Base-by-base conservation (phyloP, 2,797 vertebrate genomes). In the Danio choprae region DNA sequence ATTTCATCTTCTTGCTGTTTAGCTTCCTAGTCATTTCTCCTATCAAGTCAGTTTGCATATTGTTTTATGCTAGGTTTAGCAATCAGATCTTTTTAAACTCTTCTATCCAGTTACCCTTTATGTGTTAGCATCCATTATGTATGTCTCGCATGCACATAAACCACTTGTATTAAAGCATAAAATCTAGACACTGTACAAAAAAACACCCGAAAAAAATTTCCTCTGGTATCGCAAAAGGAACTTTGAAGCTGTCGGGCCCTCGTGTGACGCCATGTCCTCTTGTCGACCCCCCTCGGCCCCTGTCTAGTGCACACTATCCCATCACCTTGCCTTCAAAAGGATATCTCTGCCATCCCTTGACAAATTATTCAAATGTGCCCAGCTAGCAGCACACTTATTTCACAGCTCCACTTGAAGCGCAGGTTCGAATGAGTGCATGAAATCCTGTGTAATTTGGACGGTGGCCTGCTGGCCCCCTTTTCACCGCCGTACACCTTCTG, bases 301-400 rank as follows among this genome's bases (percentile, higher is more conserved):
- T 36, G 44, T 62, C 68, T 82, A 48, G 69, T 85, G 55, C 77
- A n/a, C 77, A 67, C 73, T 59, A 75, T 83, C 81, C 81, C 82
- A 80, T 73, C 41, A 55, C 53, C 41, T 80, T 80, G 20, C 59
- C 79, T 68, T 41, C 78, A 67, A 58, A 70, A 58, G 59, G 60
- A 15, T 60, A 71, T 80, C 44, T 64, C 51, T 72, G 78, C 84
- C 80, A 16, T 65, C 87, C 83, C 88, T 86, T 83, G 13, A 71
- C 68, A 89, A 90, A 89, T 90, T 91, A 93, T 94, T 91, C 80
- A 92, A 92, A 92, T 89, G 75, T 87, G 74, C 81, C 4, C 2
- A 55, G 79, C 87, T 88, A 62, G 59, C 84, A 73, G 79, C 79
- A 55, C 77, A 84, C 90, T 87, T 86, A 87, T 92, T 92, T 91